These are phyloP conservation scores for Okapia johnstoni DNA, from an alignment of 2,113 vertebrate genomes.

Conservation along the genomic window DNA sequence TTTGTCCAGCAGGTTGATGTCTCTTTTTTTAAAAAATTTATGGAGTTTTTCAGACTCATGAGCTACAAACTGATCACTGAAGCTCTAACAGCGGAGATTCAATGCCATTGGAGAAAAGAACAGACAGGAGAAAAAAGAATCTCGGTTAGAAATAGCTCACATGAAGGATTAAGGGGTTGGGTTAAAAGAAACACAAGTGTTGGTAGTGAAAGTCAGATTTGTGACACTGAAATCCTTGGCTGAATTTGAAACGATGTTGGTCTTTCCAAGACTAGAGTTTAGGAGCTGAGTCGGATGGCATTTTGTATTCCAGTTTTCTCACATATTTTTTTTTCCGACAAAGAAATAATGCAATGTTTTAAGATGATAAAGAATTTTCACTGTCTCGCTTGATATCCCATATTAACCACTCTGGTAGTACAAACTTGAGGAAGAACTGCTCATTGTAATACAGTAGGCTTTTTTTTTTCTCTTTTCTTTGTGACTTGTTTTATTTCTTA, in stretches of 20 bases:
- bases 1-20: background rate
- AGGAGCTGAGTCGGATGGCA: background rate
- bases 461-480: background rate
- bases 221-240: background rate
- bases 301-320: background rate
- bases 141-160: background rate
- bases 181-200: background rate
- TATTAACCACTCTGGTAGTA: background rate
- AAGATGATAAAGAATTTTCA: background rate
- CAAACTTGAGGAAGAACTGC: background rate
- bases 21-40: background rate
- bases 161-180: background rate
- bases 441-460: background rate
- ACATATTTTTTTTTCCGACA: constrained; percentile 27
- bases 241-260: background rate
- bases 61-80: background rate
- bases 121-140: background rate
- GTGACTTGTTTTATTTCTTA: background rate
- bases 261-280: background rate
- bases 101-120: background rate
- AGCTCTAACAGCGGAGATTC: background rate
- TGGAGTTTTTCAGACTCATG: background rate
- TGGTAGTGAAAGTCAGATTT: background rate
- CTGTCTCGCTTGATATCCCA: background rate
- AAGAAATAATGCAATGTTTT: constrained; percentile 1